phyloP scores from a whole-genome alignment of 2,797 vertebrate species.

The Echiichthys vipera region DNA sequence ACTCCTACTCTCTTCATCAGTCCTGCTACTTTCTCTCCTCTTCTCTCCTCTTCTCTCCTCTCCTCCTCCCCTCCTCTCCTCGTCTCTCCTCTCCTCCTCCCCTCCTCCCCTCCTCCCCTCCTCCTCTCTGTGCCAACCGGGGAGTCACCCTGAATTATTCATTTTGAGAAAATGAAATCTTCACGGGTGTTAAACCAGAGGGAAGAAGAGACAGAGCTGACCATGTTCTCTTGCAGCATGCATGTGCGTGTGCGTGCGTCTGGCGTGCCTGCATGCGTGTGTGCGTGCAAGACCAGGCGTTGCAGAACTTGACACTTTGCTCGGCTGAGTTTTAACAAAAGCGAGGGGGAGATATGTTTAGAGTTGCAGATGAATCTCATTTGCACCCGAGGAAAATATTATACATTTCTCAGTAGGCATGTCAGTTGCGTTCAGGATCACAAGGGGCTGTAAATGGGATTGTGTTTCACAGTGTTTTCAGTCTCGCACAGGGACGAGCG shows the following conservation, averaged over 20 bases:
- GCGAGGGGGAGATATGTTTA: slow-evolving; percentile 58
- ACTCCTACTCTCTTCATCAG: slow-evolving; percentile 16
- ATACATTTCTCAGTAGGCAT: slow-evolving; percentile 59
- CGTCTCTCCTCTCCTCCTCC: neutral
- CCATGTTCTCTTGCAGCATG: slow-evolving; percentile 45
- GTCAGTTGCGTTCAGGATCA: slow-evolving; percentile 58
- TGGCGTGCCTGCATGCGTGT: slow-evolving; percentile 7
- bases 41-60: neutral
- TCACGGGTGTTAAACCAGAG: slow-evolving; percentile 75
- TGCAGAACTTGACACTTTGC: slow-evolving; percentile 56
- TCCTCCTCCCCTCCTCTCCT: neutral
- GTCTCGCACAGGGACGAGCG: slow-evolving; percentile 20
- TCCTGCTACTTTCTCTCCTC: slow-evolving; percentile 2
- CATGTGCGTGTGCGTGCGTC: slow-evolving; percentile 20
- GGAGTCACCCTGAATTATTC: slow-evolving; percentile 82
- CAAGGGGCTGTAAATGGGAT: slow-evolving; percentile 43
- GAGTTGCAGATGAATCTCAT: slow-evolving; percentile 74
- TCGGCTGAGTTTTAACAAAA: slow-evolving; percentile 53
- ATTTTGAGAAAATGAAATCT: slow-evolving; percentile 83
- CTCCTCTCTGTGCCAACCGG: slow-evolving; percentile 49
- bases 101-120: neutral
- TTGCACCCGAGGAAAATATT: slow-evolving; percentile 63
- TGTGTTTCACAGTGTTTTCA: slow-evolving; percentile 57
- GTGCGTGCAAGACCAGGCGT: slow-evolving; percentile 19
- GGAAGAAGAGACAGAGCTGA: slow-evolving; percentile 49